Percentiles rank a stretch among this genome's conserved stretches.
phyloP scores from a whole-genome alignment of 2,888 invertebrate genomes.

The Frankliniella intonsa region DNA sequence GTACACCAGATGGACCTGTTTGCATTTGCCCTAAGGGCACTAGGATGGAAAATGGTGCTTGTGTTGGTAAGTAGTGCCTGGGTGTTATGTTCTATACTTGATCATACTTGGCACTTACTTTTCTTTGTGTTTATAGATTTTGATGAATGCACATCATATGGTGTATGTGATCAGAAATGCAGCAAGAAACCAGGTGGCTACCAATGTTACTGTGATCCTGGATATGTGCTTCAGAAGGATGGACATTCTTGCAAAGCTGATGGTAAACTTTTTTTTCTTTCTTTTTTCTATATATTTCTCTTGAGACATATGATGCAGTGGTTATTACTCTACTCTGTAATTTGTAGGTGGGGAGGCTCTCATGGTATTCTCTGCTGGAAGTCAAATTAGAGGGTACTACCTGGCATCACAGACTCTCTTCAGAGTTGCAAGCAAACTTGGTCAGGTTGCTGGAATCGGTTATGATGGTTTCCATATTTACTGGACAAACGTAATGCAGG shows the following conservation, averaged over 20 bases:
- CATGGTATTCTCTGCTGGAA: slow-evolving; percentile 63
- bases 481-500: slow-evolving; percentile 70
- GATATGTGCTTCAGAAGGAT: slow-evolving; percentile 52
- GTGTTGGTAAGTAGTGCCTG: slow-evolving; percentile 44
- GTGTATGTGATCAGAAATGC: slow-evolving; percentile 67
- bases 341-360: slow-evolving; percentile 58
- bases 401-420: slow-evolving; percentile 53
- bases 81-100: not conserved
- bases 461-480: slow-evolving; percentile 66
- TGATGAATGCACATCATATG: slow-evolving; percentile 43
- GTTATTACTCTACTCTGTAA: not conserved
- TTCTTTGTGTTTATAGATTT: slow-evolving; percentile 36
- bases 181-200: slow-evolving; percentile 56
- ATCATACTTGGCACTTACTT: slow-evolving; percentile 10
- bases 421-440: slow-evolving; percentile 50
- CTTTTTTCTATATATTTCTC: not conserved
- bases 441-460: slow-evolving; percentile 62
- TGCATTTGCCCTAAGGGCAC: slow-evolving; percentile 57
- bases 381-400: slow-evolving; percentile 60
- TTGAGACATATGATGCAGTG: not conserved
- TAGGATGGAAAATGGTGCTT: slow-evolving; percentile 38
- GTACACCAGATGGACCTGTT: slow-evolving; percentile 51
- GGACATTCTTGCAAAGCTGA: slow-evolving; percentile 53
- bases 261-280: slow-evolving; percentile 40
- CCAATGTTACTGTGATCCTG: slow-evolving; percentile 59